Percentiles rank a stretch among this genome's conserved stretches.
Evolutionary conservation across 2,888 invertebrate genomes (phyloP).

Genomic region (Lapara coniferarum): DNA sequence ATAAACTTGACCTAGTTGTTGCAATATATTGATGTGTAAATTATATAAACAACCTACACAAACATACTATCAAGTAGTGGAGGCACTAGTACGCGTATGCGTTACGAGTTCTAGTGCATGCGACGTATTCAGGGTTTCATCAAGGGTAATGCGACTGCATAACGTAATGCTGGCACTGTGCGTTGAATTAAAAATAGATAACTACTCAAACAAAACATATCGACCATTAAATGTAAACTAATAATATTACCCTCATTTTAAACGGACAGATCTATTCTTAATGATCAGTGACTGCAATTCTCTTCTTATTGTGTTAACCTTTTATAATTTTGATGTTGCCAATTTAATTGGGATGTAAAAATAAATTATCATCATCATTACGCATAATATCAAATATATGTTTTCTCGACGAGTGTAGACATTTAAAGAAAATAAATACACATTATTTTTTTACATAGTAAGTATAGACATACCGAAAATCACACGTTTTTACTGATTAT

Average conservation of each 20-base stretch:
- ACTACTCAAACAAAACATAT: conserved; percentile 17
- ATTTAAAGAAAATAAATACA: no score
- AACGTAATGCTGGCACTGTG: conserved; percentile 32
- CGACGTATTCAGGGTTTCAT: conserved; percentile 53
- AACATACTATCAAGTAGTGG: conserved; percentile 54
- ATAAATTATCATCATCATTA: background rate
- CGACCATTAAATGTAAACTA: background rate
- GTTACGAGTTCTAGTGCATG: conserved; percentile 42
- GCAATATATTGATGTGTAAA: conserved; percentile 59
- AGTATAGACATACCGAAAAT: no score
- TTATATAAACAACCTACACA: conserved; percentile 59
- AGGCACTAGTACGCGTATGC: conserved; percentile 53
- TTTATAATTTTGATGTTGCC: no score
- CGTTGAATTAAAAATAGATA: conserved; percentile 25
- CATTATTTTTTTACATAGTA: no score
- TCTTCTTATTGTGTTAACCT: no score
- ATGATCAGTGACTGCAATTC: no score
- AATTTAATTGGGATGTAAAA: no score
- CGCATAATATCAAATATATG: background rate
- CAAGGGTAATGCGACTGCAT: conserved; percentile 51
- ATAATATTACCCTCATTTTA: background rate
- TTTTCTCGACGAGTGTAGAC: no score
- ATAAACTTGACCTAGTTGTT: conserved; percentile 77
- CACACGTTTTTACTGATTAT: no score
- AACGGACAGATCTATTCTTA: no score